Percentiles rank a stretch among this genome's conserved stretches.
Evolutionary conservation across 2,888 invertebrate species (phyloP).

Genomic region (Drosophila pegasa): DNA sequence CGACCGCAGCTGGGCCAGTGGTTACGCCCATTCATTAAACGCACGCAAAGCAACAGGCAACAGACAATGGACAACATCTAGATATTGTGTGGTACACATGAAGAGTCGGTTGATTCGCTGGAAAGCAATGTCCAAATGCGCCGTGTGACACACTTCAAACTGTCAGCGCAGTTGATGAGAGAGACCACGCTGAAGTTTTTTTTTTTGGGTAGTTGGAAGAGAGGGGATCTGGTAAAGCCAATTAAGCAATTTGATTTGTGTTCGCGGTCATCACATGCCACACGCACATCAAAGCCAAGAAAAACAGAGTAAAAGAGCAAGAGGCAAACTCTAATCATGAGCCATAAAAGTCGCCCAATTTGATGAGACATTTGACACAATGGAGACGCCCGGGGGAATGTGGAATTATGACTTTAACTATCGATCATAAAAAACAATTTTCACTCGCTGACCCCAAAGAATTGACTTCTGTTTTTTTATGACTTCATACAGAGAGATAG

Average conservation of each 20-base stretch:
- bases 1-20: constrained; percentile 5
- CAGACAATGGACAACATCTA: background rate
- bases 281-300: constrained; percentile 32
- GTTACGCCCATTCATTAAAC: constrained; percentile 52
- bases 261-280: constrained; percentile 46
- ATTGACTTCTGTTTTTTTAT: constrained; percentile 56
- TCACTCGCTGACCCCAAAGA: constrained; percentile 64
- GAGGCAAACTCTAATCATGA: constrained; percentile 49
- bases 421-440: constrained; percentile 72
- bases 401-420: constrained; percentile 51
- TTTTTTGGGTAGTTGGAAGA: background rate
- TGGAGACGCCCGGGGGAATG: constrained; percentile 18
- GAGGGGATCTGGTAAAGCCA: constrained; percentile 39
- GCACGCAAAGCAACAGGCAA: constrained; percentile 38
- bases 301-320: constrained; percentile 11
- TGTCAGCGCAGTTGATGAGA: constrained; percentile 67
- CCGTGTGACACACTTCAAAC: constrained; percentile 71
- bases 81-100: background rate
- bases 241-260: constrained; percentile 77
- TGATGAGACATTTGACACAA: constrained; percentile 54
- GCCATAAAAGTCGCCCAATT: constrained; percentile 45
- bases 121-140: constrained; percentile 55
- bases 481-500: background rate
- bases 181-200: background rate
- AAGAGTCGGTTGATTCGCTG: constrained; percentile 46